Percentiles rank a stretch among this genome's conserved stretches.
Evolutionary conservation across 2,888 invertebrate species (phyloP).

Genomic region (Tridacna gigas): DNA sequence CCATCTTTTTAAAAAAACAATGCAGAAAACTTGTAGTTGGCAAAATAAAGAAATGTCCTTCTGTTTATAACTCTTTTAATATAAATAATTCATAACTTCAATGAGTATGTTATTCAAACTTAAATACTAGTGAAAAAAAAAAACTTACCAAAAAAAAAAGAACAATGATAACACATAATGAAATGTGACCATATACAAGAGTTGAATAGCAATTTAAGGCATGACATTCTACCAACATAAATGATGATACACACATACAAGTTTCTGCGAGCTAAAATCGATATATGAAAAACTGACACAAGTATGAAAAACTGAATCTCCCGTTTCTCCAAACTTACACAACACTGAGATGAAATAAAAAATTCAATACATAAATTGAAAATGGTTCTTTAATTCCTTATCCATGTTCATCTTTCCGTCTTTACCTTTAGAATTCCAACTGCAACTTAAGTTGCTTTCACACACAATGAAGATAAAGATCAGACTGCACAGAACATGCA

Average conservation of each 20-base stretch:
- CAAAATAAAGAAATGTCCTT: too few species aligned
- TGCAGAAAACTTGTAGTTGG: too few species aligned
- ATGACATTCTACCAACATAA: constrained; percentile 17
- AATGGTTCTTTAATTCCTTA: neutral
- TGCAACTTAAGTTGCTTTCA: too few species aligned
- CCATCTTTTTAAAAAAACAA: too few species aligned
- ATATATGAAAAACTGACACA: constrained; percentile 14
- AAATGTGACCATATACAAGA: constrained; percentile 18
- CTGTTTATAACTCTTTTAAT: too few species aligned
- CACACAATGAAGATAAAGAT: too few species aligned
- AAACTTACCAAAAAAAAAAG: too few species aligned
- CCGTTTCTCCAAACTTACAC: neutral
- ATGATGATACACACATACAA: constrained; percentile 24
- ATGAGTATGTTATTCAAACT: too few species aligned
- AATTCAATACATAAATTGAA: neutral
- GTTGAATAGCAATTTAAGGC: constrained; percentile 20
- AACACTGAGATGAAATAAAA: neutral
- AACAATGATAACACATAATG: neutral
- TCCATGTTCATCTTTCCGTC: neutral
- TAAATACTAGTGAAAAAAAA: too few species aligned
- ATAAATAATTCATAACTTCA: too few species aligned
- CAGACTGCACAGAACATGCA: too few species aligned
- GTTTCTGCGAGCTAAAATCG: constrained; percentile 23
- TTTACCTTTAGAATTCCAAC: too few species aligned
- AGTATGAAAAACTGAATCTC: constrained; percentile 18